Evolutionary conservation across 2,113 vertebrate species (phyloP), one percentile per base, ranked within the genome.

Genomic region (Spheniscus mendiculus): DNA sequence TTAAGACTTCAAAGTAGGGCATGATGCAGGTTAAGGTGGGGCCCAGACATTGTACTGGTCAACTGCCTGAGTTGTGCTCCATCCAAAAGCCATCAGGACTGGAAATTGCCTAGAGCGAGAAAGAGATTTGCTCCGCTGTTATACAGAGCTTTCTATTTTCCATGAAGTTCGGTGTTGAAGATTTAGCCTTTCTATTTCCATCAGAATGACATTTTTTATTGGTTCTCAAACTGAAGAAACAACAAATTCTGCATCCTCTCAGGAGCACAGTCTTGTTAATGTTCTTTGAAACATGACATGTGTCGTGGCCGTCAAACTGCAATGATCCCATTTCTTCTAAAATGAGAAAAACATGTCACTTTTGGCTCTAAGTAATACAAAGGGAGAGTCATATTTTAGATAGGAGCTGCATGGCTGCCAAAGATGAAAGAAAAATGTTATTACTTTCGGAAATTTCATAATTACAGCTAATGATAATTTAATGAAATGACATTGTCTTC

Each of bases 401-500:
- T 53, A 29, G 87, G 52, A 96, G 89, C 58, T 72, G 44, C 72
- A 23, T 59, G 66, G 45, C 93, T 95, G 90, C 89, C 89, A 71
- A 36, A 87, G 76, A 82, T 76, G 92, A 95, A 95, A 94, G 83
- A 82, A 92, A 95, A 95, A 95, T 81, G 69, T 90, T 95, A 95
- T 90, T 94, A 94, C 93, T 95, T 89, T 82, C 65, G 85, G 79
- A 98, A 93, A 93, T 93, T 78, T 97, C 95, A 80, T 97, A 97
- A 96, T 97, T 96, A 70, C 72, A 66, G 52, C 90, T 97, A 95
- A 92, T 95, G 95, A 88, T 86, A 40, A 93, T 97, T 95, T 90
- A 94, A 94, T 96, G 95, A 90, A 94, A 86, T 71, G 32, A 70
- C 89, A 94, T 94, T 97, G 90, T 96, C 79, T 96, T 96, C 86